These are phyloP conservation scores for Vanacampus margaritifer DNA, from an alignment of 2,113 vertebrate species.

Conservation along the genomic window DNA sequence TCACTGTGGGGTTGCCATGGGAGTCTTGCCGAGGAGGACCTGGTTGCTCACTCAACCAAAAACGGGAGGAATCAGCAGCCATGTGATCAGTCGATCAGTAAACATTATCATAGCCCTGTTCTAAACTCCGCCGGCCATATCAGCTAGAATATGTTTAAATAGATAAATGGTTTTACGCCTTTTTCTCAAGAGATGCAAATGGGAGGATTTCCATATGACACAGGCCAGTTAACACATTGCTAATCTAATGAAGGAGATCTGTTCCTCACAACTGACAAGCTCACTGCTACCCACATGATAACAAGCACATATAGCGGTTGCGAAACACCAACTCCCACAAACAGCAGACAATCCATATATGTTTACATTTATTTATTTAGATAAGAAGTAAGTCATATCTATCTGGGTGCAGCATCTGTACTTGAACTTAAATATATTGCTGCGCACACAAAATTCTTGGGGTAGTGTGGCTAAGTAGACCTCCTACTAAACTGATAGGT, in stretches of 20 bases:
- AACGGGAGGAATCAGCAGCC: slow-evolving; percentile 56
- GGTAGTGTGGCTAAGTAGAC: slow-evolving; percentile 20
- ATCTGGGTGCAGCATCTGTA: neutral
- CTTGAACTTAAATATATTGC: neutral
- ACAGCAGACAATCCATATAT: neutral
- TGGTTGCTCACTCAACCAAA: slow-evolving; percentile 59
- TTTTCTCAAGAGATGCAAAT: slow-evolving; percentile 73
- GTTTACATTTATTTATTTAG: slow-evolving; percentile 2
- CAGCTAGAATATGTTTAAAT: slow-evolving; percentile 67
- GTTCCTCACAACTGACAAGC: slow-evolving; percentile 23
- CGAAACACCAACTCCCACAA: slow-evolving; percentile 3
- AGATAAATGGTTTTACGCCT: slow-evolving; percentile 62
- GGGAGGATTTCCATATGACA: slow-evolving; percentile 68
- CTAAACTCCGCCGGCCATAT: slow-evolving; percentile 63
- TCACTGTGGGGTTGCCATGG: slow-evolving; percentile 49
- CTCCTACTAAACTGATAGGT: slow-evolving; percentile 32
- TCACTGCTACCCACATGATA: neutral
- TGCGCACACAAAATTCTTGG: slow-evolving; percentile 11
- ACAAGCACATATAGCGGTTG: slow-evolving; percentile 1
- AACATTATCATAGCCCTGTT: slow-evolving; percentile 58
- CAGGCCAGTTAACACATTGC: slow-evolving; percentile 49
- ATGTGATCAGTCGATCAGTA: slow-evolving; percentile 57
- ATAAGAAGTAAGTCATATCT: neutral
- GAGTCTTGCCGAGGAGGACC: slow-evolving; percentile 45
- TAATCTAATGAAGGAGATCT: slow-evolving; percentile 60